Evolutionary conservation across 2,113 vertebrate species (phyloP), one percentile per base, ranked within the genome.

Genomic region (Xiphophorus couchianus): DNA sequence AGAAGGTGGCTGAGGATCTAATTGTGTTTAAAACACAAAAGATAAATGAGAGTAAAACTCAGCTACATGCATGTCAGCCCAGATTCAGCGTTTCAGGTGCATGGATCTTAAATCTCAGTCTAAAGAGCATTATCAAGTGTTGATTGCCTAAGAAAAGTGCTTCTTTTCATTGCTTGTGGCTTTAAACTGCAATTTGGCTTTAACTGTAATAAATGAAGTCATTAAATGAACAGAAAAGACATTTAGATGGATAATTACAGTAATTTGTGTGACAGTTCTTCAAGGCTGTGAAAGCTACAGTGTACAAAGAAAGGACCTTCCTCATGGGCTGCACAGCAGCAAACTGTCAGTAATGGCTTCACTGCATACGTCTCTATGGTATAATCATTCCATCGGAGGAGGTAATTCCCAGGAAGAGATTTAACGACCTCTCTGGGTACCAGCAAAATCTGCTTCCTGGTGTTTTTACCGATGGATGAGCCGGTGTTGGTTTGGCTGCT

Each of bases 161-260:
- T 54, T 54, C 10, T 48, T 25, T 48, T 22, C 10, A 25, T 5
- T 30, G 17, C 14, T 48, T 30, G 27, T n/a, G 42, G 14, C 17
- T 51, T 69, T 69, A 51, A 69, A 51, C 28, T 12, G 15, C 29
- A 54, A 33, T 69, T 54, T 62, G 25, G 54, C 31, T 28, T 31
- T 27, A 61, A 62, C 30, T 27, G n/a, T 29, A 44, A 44, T 44
- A 30, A 48, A 48, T 14, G n/a, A 68, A 48, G 27, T 70, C 13
- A 27, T 9, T 15, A 70, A 70, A 60, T 35, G 22, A 27, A 25
- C 19, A 27, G 22, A 70, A 35, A n/a, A 58, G 51, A 58, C 51
- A 58, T 58, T 58, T 58, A 58, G 51, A 58, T 58, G 51, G 51
- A 58, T 58, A 58, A 58, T 58, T 58, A 58, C 51, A 58, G 22